A percentile compares a stretch with the other conserved stretches of the same genome.
Evolutionary conservation across 2,888 invertebrate species (phyloP).

Genomic region (Diplazon laetatorius): DNA sequence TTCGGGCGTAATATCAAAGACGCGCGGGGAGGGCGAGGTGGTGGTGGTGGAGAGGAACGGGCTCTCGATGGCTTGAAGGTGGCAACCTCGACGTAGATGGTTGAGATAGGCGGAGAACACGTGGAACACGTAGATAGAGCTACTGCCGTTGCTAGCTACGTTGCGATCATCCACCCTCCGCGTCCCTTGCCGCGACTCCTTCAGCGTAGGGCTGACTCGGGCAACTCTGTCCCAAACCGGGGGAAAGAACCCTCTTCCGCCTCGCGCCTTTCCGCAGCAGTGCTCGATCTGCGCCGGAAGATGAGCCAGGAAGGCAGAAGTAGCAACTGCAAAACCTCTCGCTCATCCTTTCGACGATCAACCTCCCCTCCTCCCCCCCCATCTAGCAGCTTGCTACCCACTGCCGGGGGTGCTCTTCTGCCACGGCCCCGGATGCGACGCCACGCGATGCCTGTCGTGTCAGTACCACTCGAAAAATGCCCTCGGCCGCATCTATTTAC

Average conservation of each 20-base stretch:
- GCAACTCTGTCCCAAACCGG: neutral
- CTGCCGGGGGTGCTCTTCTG: too few species aligned
- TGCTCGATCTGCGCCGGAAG: conserved; percentile 31
- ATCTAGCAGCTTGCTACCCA: too few species aligned
- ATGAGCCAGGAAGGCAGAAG: conserved; percentile 21
- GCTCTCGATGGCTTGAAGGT: conserved; percentile 76
- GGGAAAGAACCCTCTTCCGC: neutral
- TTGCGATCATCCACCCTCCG: conserved; percentile 69
- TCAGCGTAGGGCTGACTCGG: conserved; percentile 66
- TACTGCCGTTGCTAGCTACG: conserved; percentile 34
- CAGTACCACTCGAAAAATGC: conserved; percentile 78
- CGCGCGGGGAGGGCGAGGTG: too few species aligned
- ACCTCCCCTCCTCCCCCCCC: conserved; percentile 20
- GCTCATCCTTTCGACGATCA: too few species aligned
- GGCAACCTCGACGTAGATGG: conserved; percentile 80
- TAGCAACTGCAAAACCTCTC: conserved; percentile 32
- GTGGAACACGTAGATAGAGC: conserved; percentile 23
- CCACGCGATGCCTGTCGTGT: conserved; percentile 65
- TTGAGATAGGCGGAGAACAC: conserved; percentile 73
- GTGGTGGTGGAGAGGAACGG: too few species aligned
- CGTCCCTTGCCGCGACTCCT: conserved; percentile 54
- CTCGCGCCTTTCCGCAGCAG: conserved; percentile 6
- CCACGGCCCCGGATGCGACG: conserved; percentile 37
- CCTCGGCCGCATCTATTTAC: conserved; percentile 78
- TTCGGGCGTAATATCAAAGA: conserved; percentile 78